Conservation (phyloP, 1,140 invertebrate species). For the Danaus melanippus region DNA sequence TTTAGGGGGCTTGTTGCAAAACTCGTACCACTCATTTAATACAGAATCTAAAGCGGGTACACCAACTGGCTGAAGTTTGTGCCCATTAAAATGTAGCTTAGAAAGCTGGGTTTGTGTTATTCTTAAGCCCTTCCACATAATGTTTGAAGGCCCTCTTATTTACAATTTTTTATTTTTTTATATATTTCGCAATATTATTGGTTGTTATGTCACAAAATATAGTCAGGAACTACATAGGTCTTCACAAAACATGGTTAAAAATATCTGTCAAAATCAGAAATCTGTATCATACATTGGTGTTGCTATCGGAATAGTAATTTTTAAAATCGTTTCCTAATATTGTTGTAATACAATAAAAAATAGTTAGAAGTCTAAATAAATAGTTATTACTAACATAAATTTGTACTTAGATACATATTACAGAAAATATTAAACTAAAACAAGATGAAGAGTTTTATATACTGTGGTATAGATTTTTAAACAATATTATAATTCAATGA, state of each 20-base stretch:
- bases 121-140: conserved; percentile 64
- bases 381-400: too few species aligned
- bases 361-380: too few species aligned
- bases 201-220: conserved; percentile 51
- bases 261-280: conserved; percentile 45
- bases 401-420: too few species aligned
- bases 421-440: too few species aligned
- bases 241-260: conserved; percentile 63
- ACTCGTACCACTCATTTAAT: conserved; percentile 65
- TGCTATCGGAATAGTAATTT: conserved; percentile 2
- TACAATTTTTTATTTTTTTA: conserved; percentile 35
- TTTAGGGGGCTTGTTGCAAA: conserved; percentile 85
- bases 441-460: too few species aligned
- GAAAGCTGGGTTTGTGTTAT: conserved; percentile 60
- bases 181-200: conserved; percentile 45
- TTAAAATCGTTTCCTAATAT: too few species aligned
- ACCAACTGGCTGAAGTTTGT: conserved; percentile 54
- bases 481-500: too few species aligned
- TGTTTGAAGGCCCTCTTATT: conserved; percentile 37
- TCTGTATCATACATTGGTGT: conserved; percentile 12
- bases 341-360: too few species aligned
- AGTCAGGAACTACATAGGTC: conserved; percentile 32
- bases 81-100: conserved; percentile 58
- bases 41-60: conserved; percentile 62
- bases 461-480: too few species aligned